A percentile compares a stretch with the other conserved stretches of the same genome.
phyloP scores from a whole-genome alignment of 2,888 invertebrate species.

The Xiphydria camelus region DNA sequence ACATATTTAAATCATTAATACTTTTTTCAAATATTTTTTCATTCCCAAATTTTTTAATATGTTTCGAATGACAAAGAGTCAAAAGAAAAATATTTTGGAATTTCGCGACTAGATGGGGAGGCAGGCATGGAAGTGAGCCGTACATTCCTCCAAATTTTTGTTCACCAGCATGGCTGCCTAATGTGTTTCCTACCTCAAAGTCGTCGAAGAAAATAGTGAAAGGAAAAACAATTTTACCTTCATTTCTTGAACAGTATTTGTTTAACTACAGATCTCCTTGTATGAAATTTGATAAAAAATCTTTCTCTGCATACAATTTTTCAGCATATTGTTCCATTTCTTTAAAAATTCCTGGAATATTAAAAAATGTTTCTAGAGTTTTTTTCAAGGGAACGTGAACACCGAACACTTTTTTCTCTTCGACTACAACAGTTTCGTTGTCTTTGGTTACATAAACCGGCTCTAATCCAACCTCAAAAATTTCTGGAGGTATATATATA shows the following conservation, averaged over 20 bases:
- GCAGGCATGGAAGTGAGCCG: constrained; percentile 17
- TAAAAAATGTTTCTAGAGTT: constrained; percentile 13
- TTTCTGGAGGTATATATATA: constrained; percentile 19
- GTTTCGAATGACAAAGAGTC: constrained; percentile 19
- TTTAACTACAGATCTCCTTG: constrained; percentile 6
- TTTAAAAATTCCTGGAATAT: constrained; percentile 8
- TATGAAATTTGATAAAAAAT: no score
- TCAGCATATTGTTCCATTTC: constrained; percentile 6
- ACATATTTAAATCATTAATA: constrained; percentile 22
- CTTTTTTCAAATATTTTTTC: constrained; percentile 18
- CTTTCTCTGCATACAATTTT: constrained; percentile 1
- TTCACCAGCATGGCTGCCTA: constrained; percentile 18
- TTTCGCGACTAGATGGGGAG: constrained; percentile 19
- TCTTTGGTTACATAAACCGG: constrained; percentile 3
- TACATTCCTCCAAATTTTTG: constrained; percentile 24
- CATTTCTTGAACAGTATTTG: no score
- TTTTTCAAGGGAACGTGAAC: constrained; percentile 16
- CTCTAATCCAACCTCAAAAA: constrained; percentile 19
- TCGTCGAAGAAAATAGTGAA: no score
- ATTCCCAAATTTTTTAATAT: constrained; percentile 21
- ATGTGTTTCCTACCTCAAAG: no score
- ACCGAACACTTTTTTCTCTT: constrained; percentile 14
- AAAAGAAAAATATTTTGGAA: constrained; percentile 18
- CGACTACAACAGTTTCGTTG: constrained; percentile 7
- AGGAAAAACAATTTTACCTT: no score